Evolutionary conservation across 2,888 invertebrate species (phyloP).

Genomic region (Synanthedon formicaeformis): DNA sequence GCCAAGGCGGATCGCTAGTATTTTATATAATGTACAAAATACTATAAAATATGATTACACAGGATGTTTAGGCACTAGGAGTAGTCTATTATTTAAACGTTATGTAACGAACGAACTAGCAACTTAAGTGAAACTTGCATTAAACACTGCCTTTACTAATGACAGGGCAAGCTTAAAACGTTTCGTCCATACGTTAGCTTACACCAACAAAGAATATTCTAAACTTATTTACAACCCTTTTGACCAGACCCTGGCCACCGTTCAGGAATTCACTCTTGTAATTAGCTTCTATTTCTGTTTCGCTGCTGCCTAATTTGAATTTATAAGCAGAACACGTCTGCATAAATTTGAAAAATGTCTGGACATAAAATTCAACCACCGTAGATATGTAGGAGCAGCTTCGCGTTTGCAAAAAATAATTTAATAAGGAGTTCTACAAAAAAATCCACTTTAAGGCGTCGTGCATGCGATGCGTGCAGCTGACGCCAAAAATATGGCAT

Average conservation of each 20-base stretch:
- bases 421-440: slow-evolving; percentile 34
- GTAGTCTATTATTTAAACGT: slow-evolving; percentile 40
- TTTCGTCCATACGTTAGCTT: slow-evolving; percentile 28
- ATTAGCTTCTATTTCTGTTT: slow-evolving; percentile 32
- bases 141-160: slow-evolving; percentile 49
- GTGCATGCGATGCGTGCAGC: slow-evolving; percentile 59
- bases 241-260: slow-evolving; percentile 26
- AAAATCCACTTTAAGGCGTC: slow-evolving; percentile 28
- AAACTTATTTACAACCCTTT: slow-evolving; percentile 49
- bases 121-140: slow-evolving; percentile 31
- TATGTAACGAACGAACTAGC: slow-evolving; percentile 27
- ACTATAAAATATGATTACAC: too few relatives aligned
- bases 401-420: slow-evolving; percentile 16
- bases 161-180: slow-evolving; percentile 34
- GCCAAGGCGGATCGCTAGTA: too few relatives aligned
- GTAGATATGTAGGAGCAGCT: not conserved
- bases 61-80: slow-evolving; percentile 1
- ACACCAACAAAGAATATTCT: slow-evolving; percentile 45
- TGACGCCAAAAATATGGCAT: slow-evolving; percentile 64
- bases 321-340: slow-evolving; percentile 6
- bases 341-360: not conserved
- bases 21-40: too few relatives aligned
- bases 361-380: not conserved
- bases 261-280: slow-evolving; percentile 43
- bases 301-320: slow-evolving; percentile 19